phyloP scores from a whole-genome alignment of 1,140 invertebrate species.

The Dreissena rostriformis region DNA sequence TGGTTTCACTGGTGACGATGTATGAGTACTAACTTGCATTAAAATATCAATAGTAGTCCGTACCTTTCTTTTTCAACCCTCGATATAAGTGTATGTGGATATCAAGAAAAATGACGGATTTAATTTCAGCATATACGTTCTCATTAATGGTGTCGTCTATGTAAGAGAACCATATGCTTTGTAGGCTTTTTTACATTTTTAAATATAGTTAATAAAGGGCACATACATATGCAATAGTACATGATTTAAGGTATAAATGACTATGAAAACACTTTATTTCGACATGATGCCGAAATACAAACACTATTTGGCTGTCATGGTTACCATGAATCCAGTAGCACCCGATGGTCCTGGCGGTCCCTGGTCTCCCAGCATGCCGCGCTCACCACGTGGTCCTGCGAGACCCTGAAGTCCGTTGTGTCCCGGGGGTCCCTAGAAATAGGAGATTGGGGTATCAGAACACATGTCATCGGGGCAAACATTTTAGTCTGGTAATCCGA shows the following conservation, averaged over 20 bases:
- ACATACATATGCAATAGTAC: not conserved
- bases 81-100: too few species aligned
- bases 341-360: conserved; percentile 73
- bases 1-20: too few species aligned
- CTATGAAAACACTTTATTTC: not conserved
- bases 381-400: conserved; percentile 65
- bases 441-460: not conserved
- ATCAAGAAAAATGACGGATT: too few species aligned
- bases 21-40: too few species aligned
- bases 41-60: too few species aligned
- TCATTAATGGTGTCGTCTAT: too few species aligned
- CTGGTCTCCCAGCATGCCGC: conserved; percentile 59
- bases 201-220: not conserved
- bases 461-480: not conserved
- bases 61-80: too few species aligned
- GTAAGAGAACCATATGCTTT: too few species aligned
- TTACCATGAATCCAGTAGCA: conserved; percentile 67
- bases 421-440: conserved; percentile 58
- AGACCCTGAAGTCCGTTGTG: conserved; percentile 69
- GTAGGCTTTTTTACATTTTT: not conserved
- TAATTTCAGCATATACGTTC: too few species aligned
- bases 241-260: not conserved
- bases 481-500: too few species aligned
- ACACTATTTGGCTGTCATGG: not conserved
- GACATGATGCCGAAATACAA: not conserved